Evolutionary conservation across 2,113 vertebrate species (phyloP).

Genomic region (Thamnaconus septentrionalis): DNA sequence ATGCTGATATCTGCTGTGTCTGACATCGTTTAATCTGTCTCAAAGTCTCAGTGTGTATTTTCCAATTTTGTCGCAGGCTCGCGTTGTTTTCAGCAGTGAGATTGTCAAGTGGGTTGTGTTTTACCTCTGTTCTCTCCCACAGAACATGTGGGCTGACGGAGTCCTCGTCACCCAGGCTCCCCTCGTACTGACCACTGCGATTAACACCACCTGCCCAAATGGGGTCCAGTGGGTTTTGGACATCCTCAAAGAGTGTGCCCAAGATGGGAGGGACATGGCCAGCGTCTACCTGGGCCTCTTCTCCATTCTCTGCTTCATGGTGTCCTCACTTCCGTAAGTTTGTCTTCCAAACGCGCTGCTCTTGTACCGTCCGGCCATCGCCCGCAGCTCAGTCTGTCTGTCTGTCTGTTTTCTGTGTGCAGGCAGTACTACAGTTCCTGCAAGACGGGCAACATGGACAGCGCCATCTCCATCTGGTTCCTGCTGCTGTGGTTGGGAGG

Average conservation of each 20-base stretch:
- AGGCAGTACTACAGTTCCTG: slow-evolving; percentile 92
- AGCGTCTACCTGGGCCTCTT: slow-evolving; percentile 86
- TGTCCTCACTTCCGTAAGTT: slow-evolving; percentile 90
- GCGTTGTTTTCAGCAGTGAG: too few species aligned
- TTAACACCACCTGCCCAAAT: slow-evolving; percentile 86
- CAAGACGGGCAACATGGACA: slow-evolving; percentile 89
- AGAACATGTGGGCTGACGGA: slow-evolving; percentile 54
- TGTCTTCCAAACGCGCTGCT: background rate
- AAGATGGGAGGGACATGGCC: slow-evolving; percentile 82
- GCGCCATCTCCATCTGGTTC: slow-evolving; percentile 92
- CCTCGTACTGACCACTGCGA: slow-evolving; percentile 18
- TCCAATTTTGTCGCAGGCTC: too few species aligned
- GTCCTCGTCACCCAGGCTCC: slow-evolving; percentile 12
- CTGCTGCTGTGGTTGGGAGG: slow-evolving; percentile 91
- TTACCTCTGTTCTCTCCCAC: slow-evolving; percentile 3
- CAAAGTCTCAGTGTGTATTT: too few species aligned
- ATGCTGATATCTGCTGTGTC: too few species aligned
- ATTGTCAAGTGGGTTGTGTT: background rate
- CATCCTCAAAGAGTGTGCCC: slow-evolving; percentile 83
- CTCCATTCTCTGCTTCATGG: slow-evolving; percentile 89
- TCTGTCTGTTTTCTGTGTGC: slow-evolving; percentile 3
- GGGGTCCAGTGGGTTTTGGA: slow-evolving; percentile 87
- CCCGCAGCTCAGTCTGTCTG: background rate
- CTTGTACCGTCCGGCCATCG: background rate
- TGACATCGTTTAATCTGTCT: too few species aligned